Base-by-base conservation (phyloP, 2,113 vertebrate species). In the Myxocyprinus asiaticus region DNA sequence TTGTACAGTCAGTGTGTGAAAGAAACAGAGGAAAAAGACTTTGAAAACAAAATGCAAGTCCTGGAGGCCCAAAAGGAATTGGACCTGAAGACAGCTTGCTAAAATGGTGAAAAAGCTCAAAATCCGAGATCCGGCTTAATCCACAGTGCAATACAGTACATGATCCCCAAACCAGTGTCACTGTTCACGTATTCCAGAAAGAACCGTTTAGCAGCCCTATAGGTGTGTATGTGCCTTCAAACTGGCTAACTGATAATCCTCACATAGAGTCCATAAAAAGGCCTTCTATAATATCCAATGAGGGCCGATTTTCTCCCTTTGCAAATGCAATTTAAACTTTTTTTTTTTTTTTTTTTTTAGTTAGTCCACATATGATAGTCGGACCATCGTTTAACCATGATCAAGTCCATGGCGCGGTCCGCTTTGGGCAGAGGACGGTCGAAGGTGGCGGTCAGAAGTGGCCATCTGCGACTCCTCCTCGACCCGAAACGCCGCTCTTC, bases 401-500 rank as follows among this genome's bases (percentile, higher is more conserved):
- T 81, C 71, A 78, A 58, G 50, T 80, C 81, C 83, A 85, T 70
- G 83, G 81, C 56, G 68, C 45, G 77, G 86, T 87, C 85, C 85
- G 71, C 83, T 89, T 88, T 80, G 88, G 88, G 84, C 88, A 87
- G 86, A 73, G 75, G 80, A 84, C 76, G 87, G 76, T 81, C 86
- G 66, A 71, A 72, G 85, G 69, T 75, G 82, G 48, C 80, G 74
- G 69, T 84, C 70, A 48, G 82, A 79, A 71, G 42, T 70, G 51
- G 83, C 67, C 81, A 72, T 82, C 33, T 76, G 81, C 84, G 88
- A 84, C 87, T 81, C 83, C 90, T 81, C 85, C 80, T 86, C 82
- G 86, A 89, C 83, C 85, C 69, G 82, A 81, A 33, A 87, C 76
- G 63, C 47, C 86, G 72, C 83, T 87, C 90, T 91, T 90, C 89